Base-by-base conservation (phyloP, 2,113 vertebrate species). In the Sarotherodon lohbergeri region DNA sequence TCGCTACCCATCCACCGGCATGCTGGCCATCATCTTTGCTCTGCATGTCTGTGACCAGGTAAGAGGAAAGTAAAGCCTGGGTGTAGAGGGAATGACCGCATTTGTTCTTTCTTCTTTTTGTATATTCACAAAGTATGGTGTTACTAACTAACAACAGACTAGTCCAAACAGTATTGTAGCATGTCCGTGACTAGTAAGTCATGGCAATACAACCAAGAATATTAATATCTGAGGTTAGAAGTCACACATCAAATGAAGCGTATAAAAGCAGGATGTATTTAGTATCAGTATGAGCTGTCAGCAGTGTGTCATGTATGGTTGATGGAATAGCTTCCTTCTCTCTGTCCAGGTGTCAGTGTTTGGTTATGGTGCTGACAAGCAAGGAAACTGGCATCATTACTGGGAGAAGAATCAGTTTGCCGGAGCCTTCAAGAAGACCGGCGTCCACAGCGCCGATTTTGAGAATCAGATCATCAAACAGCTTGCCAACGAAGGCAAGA, bases 371-470 rank as follows among this genome's bases (percentile, higher is more conserved):
- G 96, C 96, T 4, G 97, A 98, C 95, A 7, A 61, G 1, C 39
- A 94, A 2, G 97, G 97, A n/a, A 97, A 97, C 82, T 97, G 97
- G 97, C 97, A 98, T 84, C 97, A 97, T 90, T 97, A 97, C 92
- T 97, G 97, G 97, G 97, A 97, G 88, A 79, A 96, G 16, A 97
- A 96, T 46, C 85, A 7, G 19, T 79, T 94, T 8, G 95, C 96
- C 0, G 94, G 97, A 22, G 97, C 96, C 22, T 98, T 98, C 83
- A 86, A 87, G 52, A 96, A 94, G 81, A 98, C 94, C 0, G 96
- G 96, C 2, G 96, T 98, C 19, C 97, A 97, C 8, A 94, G 93
- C 0, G 96, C 96, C 0, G 95, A 96, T 1, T 91, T 90, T 0
- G 97, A 98, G 86, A 95, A 84, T 1, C 9, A 91, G n/a, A 39